These are phyloP conservation scores for Podarcis raffonei DNA, from an alignment of 2,113 vertebrate species.

Conservation along the genomic window DNA sequence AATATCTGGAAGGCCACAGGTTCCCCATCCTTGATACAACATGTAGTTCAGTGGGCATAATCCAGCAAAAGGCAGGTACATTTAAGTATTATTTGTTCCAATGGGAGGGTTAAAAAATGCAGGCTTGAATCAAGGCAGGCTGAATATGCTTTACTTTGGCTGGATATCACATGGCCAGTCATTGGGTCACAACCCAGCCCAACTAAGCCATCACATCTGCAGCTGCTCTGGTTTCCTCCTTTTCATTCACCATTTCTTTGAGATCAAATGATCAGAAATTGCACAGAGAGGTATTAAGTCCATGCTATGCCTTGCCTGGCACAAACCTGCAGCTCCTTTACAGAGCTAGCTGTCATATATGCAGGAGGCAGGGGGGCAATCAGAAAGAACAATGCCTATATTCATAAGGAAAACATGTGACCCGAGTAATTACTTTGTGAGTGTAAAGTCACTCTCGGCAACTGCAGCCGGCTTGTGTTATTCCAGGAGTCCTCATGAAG, in stretches of 20 bases:
- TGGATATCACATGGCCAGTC: background rate
- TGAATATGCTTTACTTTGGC: background rate
- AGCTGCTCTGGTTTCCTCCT: background rate
- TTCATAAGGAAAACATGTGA: constrained; percentile 54
- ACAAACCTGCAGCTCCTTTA: constrained; percentile 51
- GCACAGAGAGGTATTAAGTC: constrained; percentile 51
- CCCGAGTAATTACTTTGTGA: constrained; percentile 62
- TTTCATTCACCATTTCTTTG: constrained; percentile 38
- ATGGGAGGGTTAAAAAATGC: background rate
- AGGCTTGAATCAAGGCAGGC: background rate
- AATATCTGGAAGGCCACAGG: background rate
- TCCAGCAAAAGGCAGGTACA: no score
- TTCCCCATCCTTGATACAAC: background rate
- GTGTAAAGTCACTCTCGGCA: constrained; percentile 43
- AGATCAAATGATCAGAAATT: constrained; percentile 51
- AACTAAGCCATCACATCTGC: no score
- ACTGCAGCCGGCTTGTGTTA: constrained; percentile 58
- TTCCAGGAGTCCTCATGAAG: constrained; percentile 53
- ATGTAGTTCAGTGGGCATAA: background rate
- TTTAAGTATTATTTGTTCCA: background rate
- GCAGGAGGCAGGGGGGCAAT: constrained; percentile 35
- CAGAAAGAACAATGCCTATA: constrained; percentile 49
- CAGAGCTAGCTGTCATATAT: constrained; percentile 56
- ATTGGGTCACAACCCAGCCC: background rate
- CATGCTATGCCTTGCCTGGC: background rate